These are phyloP conservation scores for Notospermus geniculatus DNA, from an alignment of 1,140 invertebrate species.

Conservation along the genomic window DNA sequence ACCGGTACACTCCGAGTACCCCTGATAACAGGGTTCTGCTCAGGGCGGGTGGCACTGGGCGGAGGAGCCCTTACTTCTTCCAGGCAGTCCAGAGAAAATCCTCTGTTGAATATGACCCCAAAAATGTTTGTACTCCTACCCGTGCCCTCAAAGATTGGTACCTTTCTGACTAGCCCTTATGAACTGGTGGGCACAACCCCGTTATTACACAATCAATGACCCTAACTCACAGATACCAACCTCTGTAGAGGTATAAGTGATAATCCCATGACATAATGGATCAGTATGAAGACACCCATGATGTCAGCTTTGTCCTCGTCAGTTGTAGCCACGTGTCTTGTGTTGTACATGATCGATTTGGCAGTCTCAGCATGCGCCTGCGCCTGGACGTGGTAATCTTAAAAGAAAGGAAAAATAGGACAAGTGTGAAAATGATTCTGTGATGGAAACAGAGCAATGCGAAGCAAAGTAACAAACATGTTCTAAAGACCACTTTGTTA, in stretches of 20 bases:
- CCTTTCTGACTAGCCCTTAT: no score
- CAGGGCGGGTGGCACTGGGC: no score
- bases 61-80: no score
- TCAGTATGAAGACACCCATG: slow-evolving; percentile 36
- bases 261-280: slow-evolving; percentile 43
- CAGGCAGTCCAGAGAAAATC: not conserved
- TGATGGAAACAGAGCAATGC: no score
- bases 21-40: no score
- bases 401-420: slow-evolving; percentile 10
- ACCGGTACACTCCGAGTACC: no score
- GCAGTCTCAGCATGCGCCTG: slow-evolving; percentile 47
- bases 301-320: slow-evolving; percentile 42
- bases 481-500: no score
- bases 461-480: no score
- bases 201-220: not conserved
- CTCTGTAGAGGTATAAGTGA: slow-evolving; percentile 40
- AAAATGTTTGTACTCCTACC: no score
- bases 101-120: not conserved
- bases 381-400: slow-evolving; percentile 44
- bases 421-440: not conserved
- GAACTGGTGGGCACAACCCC: not conserved
- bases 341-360: slow-evolving; percentile 42
- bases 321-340: slow-evolving; percentile 31
- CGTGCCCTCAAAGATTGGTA: no score
- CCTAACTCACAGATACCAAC: slow-evolving; percentile 39